Percentiles rank a stretch among this genome's conserved stretches.
Evolutionary conservation across 2,113 vertebrate genomes (phyloP).

Genomic region (Myotis brandtii): DNA sequence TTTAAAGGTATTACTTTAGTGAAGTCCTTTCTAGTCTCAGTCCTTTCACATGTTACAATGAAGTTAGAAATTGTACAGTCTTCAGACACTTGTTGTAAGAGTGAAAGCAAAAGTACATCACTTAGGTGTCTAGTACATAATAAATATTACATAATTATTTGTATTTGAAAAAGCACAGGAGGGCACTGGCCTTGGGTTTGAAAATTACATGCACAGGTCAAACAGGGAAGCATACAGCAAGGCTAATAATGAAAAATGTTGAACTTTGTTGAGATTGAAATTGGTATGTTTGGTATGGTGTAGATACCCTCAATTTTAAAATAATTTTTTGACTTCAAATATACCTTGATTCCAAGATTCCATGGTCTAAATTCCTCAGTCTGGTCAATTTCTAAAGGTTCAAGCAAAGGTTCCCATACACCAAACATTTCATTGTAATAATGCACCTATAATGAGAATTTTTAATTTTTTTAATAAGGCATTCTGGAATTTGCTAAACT

Average conservation of each 20-base stretch:
- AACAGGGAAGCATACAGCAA: background rate
- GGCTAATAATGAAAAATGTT: background rate
- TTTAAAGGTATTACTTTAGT: background rate
- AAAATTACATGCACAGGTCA: slow-evolving; percentile 23
- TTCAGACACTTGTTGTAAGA: background rate
- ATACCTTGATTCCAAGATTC: slow-evolving; percentile 93
- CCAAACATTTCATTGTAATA: slow-evolving; percentile 97
- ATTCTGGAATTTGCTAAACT: slow-evolving; percentile 36
- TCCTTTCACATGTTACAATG: background rate
- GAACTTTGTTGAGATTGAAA: slow-evolving; percentile 9
- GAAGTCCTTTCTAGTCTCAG: background rate
- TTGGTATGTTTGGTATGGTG: background rate
- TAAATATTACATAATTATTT: slow-evolving; percentile 12
- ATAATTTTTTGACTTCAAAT: slow-evolving; percentile 18
- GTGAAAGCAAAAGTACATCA: slow-evolving; percentile 9
- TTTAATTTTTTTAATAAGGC: slow-evolving; percentile 34
- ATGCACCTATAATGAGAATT: slow-evolving; percentile 90
- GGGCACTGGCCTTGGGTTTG: background rate
- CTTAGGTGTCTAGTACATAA: background rate
- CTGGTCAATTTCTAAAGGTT: slow-evolving; percentile 94
- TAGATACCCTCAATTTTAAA: background rate
- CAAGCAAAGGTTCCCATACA: slow-evolving; percentile 98
- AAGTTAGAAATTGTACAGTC: background rate
- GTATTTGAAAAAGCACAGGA: background rate
- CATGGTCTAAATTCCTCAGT: slow-evolving; percentile 94